Conservation (phyloP, 2,113 vertebrate genomes). For the Phyllostomus discolor region DNA sequence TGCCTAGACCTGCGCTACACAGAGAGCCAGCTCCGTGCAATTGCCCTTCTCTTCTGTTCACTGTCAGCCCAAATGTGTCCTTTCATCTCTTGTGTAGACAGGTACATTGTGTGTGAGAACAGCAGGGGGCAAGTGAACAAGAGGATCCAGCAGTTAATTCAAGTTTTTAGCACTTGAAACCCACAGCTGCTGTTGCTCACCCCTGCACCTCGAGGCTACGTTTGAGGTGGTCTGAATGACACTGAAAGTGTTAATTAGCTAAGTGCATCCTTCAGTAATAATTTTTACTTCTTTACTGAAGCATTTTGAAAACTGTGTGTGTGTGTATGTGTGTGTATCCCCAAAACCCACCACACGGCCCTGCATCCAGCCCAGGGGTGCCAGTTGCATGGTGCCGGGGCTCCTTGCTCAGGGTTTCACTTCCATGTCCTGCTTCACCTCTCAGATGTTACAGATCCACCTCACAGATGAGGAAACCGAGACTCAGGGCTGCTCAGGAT, state of each 20-base stretch:
- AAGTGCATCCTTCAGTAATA: background rate
- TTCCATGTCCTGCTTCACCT: background rate
- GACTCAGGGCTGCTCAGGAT: background rate
- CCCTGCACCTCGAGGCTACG: background rate
- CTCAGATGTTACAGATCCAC: background rate
- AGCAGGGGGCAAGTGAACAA: background rate
- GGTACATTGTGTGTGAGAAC: background rate
- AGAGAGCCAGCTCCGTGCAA: background rate
- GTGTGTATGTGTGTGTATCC: background rate
- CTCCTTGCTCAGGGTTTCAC: background rate
- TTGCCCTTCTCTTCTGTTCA: background rate
- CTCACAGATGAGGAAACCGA: too few species aligned
- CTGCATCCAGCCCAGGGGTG: background rate
- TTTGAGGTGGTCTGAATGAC: background rate
- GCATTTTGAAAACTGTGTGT: background rate
- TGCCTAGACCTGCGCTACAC: too few species aligned
- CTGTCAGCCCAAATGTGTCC: background rate
- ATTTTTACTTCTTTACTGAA: background rate
- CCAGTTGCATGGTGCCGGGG: rapidly evolving
- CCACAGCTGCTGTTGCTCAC: background rate
- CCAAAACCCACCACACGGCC: background rate
- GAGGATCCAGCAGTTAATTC: background rate
- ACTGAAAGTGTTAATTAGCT: background rate
- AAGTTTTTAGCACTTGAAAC: background rate
- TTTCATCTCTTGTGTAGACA: too few species aligned